These are phyloP conservation scores for Cephalopachus bancanus DNA, from an alignment of 2,797 vertebrate species.

Conservation along the genomic window DNA sequence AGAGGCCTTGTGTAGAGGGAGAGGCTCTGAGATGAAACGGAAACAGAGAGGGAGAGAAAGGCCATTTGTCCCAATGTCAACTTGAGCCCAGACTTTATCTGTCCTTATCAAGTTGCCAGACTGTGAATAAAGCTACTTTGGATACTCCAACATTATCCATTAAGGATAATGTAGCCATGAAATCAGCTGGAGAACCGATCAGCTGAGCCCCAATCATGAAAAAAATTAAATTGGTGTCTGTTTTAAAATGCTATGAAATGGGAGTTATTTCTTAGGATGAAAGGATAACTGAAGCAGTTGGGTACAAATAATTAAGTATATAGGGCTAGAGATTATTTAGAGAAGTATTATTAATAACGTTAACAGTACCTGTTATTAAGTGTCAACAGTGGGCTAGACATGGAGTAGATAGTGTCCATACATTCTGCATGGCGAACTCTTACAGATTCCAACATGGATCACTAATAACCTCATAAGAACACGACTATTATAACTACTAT, in stretches of 20 bases:
- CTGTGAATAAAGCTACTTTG: background rate
- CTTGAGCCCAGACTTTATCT: background rate
- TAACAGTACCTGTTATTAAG: background rate
- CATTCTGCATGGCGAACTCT: background rate
- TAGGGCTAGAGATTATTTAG: background rate
- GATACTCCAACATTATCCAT: background rate
- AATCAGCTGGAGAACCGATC: background rate
- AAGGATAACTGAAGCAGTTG: too few relatives aligned
- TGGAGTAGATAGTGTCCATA: background rate
- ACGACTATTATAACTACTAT: background rate
- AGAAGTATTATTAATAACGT: background rate
- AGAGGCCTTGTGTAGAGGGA: background rate
- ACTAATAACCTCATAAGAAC: background rate
- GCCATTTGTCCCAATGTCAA: background rate
- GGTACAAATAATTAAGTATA: background rate
- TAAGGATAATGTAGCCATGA: background rate
- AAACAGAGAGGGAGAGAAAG: background rate
- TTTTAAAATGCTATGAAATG: background rate
- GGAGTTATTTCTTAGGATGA: too few relatives aligned
- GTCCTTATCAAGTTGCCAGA: rapidly evolving
- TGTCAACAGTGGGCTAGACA: background rate
- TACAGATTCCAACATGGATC: background rate
- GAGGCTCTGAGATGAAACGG: background rate
- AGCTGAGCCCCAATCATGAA: background rate
- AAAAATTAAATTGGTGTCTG: background rate